phyloP scores from a whole-genome alignment of 2,797 vertebrate genomes.

The Diglossa cyanea region DNA sequence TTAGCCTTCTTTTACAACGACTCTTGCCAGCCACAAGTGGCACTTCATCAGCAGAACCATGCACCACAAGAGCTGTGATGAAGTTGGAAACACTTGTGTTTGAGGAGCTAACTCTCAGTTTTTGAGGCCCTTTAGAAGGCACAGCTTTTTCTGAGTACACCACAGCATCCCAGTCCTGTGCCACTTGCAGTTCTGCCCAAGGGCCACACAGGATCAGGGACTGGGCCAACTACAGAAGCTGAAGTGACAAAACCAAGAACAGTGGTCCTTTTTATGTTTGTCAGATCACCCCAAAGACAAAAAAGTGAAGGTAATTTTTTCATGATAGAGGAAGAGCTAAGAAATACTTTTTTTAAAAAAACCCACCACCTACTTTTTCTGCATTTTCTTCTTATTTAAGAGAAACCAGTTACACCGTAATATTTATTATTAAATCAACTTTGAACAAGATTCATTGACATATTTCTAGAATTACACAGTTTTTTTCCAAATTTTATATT shows the following conservation, averaged over 20 bases:
- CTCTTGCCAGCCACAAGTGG: not conserved
- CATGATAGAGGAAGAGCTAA: not conserved
- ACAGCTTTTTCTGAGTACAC: not conserved
- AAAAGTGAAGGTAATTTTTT: not conserved
- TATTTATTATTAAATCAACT: not conserved
- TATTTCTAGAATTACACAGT: not conserved
- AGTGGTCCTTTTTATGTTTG: not conserved
- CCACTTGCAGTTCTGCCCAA: not conserved
- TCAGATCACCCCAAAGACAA: not conserved
- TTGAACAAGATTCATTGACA: not conserved
- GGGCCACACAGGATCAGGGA: not conserved
- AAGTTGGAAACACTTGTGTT: not conserved
- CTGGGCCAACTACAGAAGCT: not conserved
- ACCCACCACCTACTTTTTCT: rapidly evolving
- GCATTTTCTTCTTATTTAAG: not conserved
- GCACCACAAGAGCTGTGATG: not conserved
- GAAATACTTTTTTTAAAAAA: not conserved
- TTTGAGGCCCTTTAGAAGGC: not conserved
- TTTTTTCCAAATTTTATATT: not conserved
- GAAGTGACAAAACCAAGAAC: not conserved
- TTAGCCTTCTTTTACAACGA: not conserved
- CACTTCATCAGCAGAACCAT: not conserved
- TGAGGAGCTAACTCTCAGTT: not conserved
- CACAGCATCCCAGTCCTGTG: not conserved
- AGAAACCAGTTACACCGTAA: not conserved